Evolutionary conservation across 2,113 vertebrate species (phyloP), one percentile per base, ranked within the genome.

Genomic region (Climacteris rufus): DNA sequence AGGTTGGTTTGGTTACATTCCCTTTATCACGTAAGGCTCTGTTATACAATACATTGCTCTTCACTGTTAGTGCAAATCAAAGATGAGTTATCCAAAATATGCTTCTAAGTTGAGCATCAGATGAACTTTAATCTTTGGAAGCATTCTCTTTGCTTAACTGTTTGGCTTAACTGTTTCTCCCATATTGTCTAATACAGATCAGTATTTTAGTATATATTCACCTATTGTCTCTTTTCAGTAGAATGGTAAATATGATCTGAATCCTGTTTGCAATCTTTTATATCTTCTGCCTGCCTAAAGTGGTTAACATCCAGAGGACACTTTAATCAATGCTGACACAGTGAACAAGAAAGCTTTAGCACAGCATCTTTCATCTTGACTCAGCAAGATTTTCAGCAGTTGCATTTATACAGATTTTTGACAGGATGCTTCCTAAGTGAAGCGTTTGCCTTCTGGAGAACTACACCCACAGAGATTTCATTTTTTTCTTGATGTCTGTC

Each of bases 401-500:
- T 44, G 20, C 49, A 63, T 42, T 61, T 66, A 69, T 15, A 40
- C 12, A 35, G 27, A 21, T 68, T 83, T 89, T 77, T 83, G 59
- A 77, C 65, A 83, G 24, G 54, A 83, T 52, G 33, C 47, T 81
- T 92, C 89, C 45, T 75, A 63, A 75, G 44, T 69, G 84, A 93
- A 72, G 59, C 33, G 2, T 78, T 83, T 94, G 89, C 44, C 37
- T 92, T 59, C 83, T 90, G 90, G 77, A 94, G 52, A 93, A 84
- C 80, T 96, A 91, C 64, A 82, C 52, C 77, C 94, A 95, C 75
- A 91, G 83, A 95, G 79, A 90, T 89, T 88, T 93, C 79, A 76
- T 92, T 96, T 94, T 96, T 94, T 94, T 44, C 69, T 90, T 80
- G 27, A 94, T 79, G 59, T 95, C 94, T 95, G 87, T 94, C 88